These are phyloP conservation scores for Caenorhabditis brenneri DNA, from an alignment of 1,140 invertebrate species.

Conservation along the genomic window DNA sequence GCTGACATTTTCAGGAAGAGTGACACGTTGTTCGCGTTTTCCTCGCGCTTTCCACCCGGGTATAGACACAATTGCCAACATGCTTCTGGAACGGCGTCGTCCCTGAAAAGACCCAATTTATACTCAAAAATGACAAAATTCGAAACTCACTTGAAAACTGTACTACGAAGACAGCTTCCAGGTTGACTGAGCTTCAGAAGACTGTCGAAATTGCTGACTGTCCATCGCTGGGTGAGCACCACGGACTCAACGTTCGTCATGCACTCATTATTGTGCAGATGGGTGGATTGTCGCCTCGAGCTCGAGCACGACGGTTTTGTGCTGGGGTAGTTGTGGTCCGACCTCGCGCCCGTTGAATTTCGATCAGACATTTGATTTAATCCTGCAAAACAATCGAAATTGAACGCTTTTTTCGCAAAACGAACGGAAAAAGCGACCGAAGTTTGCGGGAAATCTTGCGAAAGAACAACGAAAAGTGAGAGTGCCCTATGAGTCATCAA, in stretches of 20 bases:
- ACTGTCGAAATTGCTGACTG: slow-evolving; percentile 64
- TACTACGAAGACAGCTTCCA: slow-evolving; percentile 67
- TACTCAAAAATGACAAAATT: neutral
- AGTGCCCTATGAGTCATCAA: too few species aligned
- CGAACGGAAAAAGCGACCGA: too few species aligned
- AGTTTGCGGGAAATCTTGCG: too few species aligned
- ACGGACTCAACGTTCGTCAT: slow-evolving; percentile 65
- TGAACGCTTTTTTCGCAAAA: neutral
- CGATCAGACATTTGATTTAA: slow-evolving; percentile 37
- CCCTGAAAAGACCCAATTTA: slow-evolving; percentile 2
- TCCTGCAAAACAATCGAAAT: neutral
- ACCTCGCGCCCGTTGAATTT: neutral
- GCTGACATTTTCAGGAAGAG: slow-evolving; percentile 70
- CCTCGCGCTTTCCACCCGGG: slow-evolving; percentile 69
- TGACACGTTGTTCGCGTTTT: slow-evolving; percentile 69
- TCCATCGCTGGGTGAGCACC: slow-evolving; percentile 65
- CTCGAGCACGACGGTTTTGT: slow-evolving; percentile 7
- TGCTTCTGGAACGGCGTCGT: slow-evolving; percentile 60
- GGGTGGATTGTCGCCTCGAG: neutral
- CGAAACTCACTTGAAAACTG: slow-evolving; percentile 57
- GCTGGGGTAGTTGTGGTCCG: neutral
- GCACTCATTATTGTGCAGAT: slow-evolving; percentile 57
- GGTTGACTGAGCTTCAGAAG: slow-evolving; percentile 66
- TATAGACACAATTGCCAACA: slow-evolving; percentile 70
- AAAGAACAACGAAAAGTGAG: too few species aligned